phyloP scores from a whole-genome alignment of 2,113 vertebrate species.

The Eptatretus burgeri region DNA sequence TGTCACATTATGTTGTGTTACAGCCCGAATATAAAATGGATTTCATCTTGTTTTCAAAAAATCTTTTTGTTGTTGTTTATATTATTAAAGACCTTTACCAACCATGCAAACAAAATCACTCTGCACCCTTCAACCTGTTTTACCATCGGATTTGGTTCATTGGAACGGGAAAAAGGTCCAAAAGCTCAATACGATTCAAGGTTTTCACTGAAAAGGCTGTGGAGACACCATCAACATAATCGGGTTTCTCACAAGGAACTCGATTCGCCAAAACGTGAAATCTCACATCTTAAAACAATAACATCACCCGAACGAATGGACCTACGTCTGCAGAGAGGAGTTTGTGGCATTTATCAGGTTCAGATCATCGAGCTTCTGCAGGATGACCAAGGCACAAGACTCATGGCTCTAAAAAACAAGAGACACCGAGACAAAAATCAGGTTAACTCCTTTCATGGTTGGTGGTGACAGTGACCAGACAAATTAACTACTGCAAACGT shows the following conservation, averaged over 20 bases:
- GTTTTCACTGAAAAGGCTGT: conserved; percentile 12
- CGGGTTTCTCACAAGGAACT: conserved; percentile 10
- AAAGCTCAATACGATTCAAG: conserved; percentile 7
- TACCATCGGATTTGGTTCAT: not conserved
- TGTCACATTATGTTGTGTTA: too few species aligned
- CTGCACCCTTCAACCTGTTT: not conserved
- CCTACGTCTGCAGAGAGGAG: conserved; percentile 69
- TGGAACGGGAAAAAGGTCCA: not conserved
- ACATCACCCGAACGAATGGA: conserved; percentile 12
- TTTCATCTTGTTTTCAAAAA: too few species aligned
- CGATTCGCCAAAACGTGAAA: conserved; percentile 10
- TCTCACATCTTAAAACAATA: conserved; percentile 10
- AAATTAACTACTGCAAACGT: not conserved
- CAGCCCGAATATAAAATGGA: too few species aligned
- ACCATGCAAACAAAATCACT: too few species aligned
- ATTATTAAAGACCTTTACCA: too few species aligned
- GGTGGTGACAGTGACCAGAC: not conserved
- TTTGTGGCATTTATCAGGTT: conserved; percentile 54
- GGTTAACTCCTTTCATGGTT: not conserved
- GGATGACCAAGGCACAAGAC: conserved; percentile 65
- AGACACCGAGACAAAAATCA: not conserved
- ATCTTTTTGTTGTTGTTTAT: too few species aligned
- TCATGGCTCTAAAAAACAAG: conserved; percentile 40
- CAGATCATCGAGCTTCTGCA: conserved; percentile 53
- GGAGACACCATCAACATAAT: conserved; percentile 12